phyloP scores from a whole-genome alignment of 2,113 vertebrate species.

The Carassius carassius region DNA sequence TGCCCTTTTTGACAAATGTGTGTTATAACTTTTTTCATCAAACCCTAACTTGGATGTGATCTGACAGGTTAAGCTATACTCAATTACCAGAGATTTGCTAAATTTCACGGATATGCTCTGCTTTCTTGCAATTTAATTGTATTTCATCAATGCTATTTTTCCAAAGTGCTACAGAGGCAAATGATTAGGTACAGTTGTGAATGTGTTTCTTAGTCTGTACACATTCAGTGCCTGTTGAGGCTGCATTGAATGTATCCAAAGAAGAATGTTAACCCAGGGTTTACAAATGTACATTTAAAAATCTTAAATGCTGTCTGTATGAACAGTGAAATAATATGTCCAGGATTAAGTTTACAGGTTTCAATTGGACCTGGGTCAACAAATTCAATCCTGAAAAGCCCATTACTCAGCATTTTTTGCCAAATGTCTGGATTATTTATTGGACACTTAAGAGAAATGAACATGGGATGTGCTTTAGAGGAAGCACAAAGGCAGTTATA shows the following conservation, averaged over 20 bases:
- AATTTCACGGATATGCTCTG: slow-evolving; percentile 8
- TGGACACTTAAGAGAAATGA: background rate
- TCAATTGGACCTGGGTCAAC: too few relatives aligned
- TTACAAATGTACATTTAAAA: too few relatives aligned
- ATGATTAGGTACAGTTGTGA: slow-evolving; percentile 21
- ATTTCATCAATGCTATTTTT: slow-evolving; percentile 27
- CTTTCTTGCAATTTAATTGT: slow-evolving; percentile 4
- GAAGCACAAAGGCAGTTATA: slow-evolving; percentile 16
- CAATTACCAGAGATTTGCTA: background rate
- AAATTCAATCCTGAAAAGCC: background rate
- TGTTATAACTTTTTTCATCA: too few relatives aligned
- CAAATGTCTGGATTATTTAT: background rate
- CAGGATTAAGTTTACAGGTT: too few relatives aligned
- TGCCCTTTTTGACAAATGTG: too few relatives aligned
- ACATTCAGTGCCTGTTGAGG: slow-evolving; percentile 15
- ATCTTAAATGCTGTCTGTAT: too few relatives aligned
- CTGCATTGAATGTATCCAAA: slow-evolving; percentile 41
- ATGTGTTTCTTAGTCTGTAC: background rate
- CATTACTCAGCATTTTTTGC: background rate
- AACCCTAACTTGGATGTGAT: background rate
- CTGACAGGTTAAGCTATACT: background rate
- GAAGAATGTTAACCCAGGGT: too few relatives aligned
- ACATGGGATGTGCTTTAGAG: background rate
- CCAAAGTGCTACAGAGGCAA: slow-evolving; percentile 29
- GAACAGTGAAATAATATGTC: too few relatives aligned